These are phyloP conservation scores for Nesogale talazaci DNA, from an alignment of 2,113 vertebrate genomes.

Conservation along the genomic window DNA sequence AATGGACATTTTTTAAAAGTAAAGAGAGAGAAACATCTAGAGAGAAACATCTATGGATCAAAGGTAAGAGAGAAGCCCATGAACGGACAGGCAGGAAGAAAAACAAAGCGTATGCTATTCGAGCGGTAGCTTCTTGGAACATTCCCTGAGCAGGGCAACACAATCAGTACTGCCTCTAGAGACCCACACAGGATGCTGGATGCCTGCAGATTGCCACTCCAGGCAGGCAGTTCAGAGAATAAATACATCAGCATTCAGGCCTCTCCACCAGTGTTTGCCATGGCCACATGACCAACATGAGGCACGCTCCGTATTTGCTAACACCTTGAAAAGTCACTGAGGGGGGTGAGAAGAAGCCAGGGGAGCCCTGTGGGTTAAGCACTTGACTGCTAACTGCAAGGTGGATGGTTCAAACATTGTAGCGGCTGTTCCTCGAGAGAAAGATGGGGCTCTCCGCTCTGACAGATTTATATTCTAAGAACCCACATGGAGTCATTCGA, in stretches of 20 bases:
- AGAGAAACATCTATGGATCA: slow-evolving; percentile 4
- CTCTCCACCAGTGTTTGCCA: slow-evolving; percentile 3
- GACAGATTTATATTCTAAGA: not conserved
- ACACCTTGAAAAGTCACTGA: slow-evolving; percentile 5
- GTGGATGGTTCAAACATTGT: not conserved
- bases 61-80: slow-evolving; percentile 9
- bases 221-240: slow-evolving; percentile 14
- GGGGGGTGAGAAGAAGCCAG: not conserved
- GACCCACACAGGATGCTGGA: not conserved
- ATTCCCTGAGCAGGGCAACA: not conserved
- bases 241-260: not conserved
- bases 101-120: slow-evolving; percentile 28
- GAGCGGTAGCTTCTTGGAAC: not conserved
- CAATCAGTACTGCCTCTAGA: slow-evolving; percentile 15
- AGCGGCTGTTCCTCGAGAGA: not conserved
- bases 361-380: not conserved
- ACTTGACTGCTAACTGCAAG: not conserved
- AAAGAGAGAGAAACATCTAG: slow-evolving; percentile 40
- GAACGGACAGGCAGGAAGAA: slow-evolving; percentile 2
- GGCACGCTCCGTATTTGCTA: slow-evolving; percentile 29
- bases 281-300: not conserved
- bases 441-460: not conserved
- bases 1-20: not conserved
- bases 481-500: not conserved
- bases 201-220: not conserved